phyloP scores from a whole-genome alignment of 1,140 invertebrate genomes.

The Diabrotica undecimpunctata region DNA sequence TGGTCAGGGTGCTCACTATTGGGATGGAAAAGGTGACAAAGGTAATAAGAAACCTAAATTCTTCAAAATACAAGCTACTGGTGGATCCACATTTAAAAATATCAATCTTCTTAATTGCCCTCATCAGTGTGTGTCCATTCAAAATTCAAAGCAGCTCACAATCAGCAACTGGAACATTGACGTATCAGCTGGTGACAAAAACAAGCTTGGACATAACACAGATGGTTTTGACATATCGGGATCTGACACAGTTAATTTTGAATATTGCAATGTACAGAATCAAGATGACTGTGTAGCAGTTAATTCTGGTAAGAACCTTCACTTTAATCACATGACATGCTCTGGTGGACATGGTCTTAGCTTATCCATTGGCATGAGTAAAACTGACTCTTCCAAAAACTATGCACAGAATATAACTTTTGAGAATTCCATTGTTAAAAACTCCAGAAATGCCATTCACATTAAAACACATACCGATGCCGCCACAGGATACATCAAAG shows the following conservation, averaged over 20 bases:
- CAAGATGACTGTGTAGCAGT: conserved; percentile 28
- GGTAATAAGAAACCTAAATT: conserved; percentile 25
- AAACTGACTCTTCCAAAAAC: conserved; percentile 16
- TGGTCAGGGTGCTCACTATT: conserved; percentile 22
- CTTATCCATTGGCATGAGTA: conserved; percentile 22
- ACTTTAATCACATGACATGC: conserved; percentile 20
- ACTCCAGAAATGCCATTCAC: conserved; percentile 26
- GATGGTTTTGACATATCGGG: conserved; percentile 27
- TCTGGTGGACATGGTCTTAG: conserved; percentile 27
- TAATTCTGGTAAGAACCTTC: conserved; percentile 21
- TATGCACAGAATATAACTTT: conserved; percentile 24
- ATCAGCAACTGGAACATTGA: conserved; percentile 20
- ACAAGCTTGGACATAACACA: conserved; percentile 20
- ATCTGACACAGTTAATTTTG: conserved; percentile 11
- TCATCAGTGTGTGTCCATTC: conserved; percentile 22
- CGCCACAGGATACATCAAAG: conserved; percentile 16
- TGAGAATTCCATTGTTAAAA: conserved; percentile 15
- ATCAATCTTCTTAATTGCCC: conserved; percentile 27
- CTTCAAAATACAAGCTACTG: conserved; percentile 23
- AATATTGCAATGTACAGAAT: conserved; percentile 22
- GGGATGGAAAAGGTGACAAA: conserved; percentile 25
- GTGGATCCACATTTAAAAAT: conserved; percentile 19
- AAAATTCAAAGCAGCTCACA: conserved; percentile 11
- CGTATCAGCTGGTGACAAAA: conserved; percentile 25
- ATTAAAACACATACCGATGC: conserved; percentile 28